These are phyloP conservation scores for Lethrus apterus DNA, from an alignment of 1,140 invertebrate species.

Conservation along the genomic window DNA sequence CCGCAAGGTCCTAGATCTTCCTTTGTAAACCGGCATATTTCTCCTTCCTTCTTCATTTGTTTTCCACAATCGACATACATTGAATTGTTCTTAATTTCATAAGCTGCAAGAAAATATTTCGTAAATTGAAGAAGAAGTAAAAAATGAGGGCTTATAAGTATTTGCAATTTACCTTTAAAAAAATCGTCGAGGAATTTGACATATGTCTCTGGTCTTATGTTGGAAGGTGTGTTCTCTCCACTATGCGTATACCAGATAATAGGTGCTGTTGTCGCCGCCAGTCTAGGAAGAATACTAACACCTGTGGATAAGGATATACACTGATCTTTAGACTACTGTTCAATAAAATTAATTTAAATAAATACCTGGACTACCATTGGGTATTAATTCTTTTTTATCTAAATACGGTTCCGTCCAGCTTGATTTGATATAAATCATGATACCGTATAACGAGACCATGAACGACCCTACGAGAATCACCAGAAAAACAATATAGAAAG, in stretches of 20 bases:
- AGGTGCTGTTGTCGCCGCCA: not conserved
- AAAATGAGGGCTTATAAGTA: too few relatives aligned
- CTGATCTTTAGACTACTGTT: not conserved
- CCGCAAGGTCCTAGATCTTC: conserved; percentile 15
- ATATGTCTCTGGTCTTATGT: not conserved
- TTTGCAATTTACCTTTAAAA: not conserved
- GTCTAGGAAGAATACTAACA: not conserved
- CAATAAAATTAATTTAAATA: not conserved
- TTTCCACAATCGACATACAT: conserved; percentile 6
- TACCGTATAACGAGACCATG: not conserved
- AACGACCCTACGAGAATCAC: not conserved
- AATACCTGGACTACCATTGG: conserved; percentile 1
- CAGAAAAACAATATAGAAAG: not conserved
- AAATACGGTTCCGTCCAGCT: not conserved
- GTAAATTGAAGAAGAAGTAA: not conserved
- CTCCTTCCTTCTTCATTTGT: not conserved
- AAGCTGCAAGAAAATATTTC: conserved; percentile 4
- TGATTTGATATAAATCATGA: not conserved
- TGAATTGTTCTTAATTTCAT: conserved; percentile 1
- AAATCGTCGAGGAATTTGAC: not conserved
- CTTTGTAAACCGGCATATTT: conserved; percentile 8
- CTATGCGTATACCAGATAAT: not conserved
- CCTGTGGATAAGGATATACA: not conserved
- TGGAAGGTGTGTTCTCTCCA: not conserved
- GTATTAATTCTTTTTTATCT: not conserved